These are phyloP conservation scores for Gallinago solitaria DNA, from an alignment of 2,797 vertebrate genomes.

Conservation along the genomic window DNA sequence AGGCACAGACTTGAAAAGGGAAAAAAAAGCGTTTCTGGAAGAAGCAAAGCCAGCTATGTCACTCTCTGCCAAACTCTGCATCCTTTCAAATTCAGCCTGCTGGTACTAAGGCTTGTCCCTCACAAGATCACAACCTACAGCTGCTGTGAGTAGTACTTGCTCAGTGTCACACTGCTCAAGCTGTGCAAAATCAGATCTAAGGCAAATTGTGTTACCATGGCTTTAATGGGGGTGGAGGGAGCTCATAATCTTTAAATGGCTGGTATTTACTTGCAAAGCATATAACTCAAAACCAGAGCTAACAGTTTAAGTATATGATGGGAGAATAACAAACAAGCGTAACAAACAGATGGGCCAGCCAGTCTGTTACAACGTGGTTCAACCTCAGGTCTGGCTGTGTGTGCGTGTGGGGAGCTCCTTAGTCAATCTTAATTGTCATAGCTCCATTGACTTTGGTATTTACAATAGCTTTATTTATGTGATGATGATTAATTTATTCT, in stretches of 20 bases:
- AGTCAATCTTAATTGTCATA: constrained; percentile 6
- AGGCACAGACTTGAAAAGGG: background rate
- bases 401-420: background rate
- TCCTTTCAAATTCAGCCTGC: background rate
- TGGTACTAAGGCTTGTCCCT: background rate
- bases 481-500: background rate
- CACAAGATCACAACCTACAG: background rate
- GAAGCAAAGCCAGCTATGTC: background rate
- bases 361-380: constrained; percentile 17
- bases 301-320: background rate
- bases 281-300: background rate
- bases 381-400: constrained; percentile 4
- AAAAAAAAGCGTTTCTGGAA: background rate
- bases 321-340: background rate
- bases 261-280: background rate
- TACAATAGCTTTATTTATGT: background rate
- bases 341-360: constrained; percentile 45
- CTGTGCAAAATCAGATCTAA: background rate
- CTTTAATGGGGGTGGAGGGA: background rate
- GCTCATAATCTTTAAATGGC: background rate
- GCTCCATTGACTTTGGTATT: background rate
- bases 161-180: background rate
- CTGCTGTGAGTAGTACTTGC: background rate
- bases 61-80: background rate
- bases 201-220: background rate